phyloP scores from a whole-genome alignment of 2,888 invertebrate species.

The Sarcophaga subvicina region DNA sequence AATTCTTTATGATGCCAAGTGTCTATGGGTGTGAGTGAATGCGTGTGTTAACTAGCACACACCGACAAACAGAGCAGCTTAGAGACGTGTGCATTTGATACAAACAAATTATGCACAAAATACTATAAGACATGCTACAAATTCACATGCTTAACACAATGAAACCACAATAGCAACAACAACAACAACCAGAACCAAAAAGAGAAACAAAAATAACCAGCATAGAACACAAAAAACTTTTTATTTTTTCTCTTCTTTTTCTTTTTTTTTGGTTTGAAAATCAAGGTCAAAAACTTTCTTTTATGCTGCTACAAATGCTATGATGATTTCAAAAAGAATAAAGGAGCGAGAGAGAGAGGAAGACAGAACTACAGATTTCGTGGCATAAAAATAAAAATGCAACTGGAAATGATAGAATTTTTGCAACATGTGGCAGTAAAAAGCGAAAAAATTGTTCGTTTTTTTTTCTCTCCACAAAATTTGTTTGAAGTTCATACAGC shows the following conservation, averaged over 20 bases:
- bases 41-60: conserved; percentile 19
- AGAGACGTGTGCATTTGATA: neutral
- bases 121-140: conserved; percentile 51
- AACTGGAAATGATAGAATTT: conserved; percentile 26
- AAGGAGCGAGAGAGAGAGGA: neutral
- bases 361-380: neutral
- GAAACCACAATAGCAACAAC: neutral
- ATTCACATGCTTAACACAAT: conserved; percentile 50
- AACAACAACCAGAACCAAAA: neutral
- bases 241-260: conserved; percentile 7
- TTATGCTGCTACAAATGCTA: conserved; percentile 31
- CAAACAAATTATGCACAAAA: conserved; percentile 55
- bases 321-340: conserved; percentile 10
- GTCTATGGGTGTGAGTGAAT: neutral
- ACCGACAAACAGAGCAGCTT: conserved; percentile 8
- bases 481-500: neutral
- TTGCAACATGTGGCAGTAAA: conserved; percentile 26
- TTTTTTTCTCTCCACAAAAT: conserved; percentile 38
- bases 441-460: conserved; percentile 20
- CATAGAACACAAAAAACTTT: neutral
- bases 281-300: conserved; percentile 69
- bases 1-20: conserved; percentile 51
- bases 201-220: conserved; percentile 19
- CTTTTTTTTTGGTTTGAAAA: conserved; percentile 44
- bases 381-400: conserved; percentile 44